Evolutionary conservation across 2,888 invertebrate genomes (phyloP), one percentile per base, ranked within the genome.

Genomic region (Napeogenes sylphis): DNA sequence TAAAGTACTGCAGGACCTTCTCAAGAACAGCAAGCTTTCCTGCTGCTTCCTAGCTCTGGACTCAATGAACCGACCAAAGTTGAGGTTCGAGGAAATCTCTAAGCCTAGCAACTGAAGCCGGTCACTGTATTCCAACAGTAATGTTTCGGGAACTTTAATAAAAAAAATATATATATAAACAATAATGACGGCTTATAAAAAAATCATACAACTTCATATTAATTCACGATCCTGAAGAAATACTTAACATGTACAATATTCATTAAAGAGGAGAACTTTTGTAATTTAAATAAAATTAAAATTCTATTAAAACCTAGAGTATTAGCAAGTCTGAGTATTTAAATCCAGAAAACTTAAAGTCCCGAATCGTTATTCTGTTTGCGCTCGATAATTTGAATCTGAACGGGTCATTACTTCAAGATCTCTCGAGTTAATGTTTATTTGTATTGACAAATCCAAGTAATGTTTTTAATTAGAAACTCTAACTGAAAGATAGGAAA

Each of bases 291-390:
- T 51, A 10, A 51, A 51, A 51, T 51, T 51, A 30, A 51, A 51
- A 10, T 51, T 10, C 21, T 30, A 12, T 51, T 30, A 8, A n/a
- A 51, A 12, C 8, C 4, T 30, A 10, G 51, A 51, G 51, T 51
- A 51, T 51, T 30, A 51, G 30, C 51, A 51, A 51, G 51, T 51
- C 21, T 51, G 30, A 51, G 21, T 21, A 21, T 51, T 51, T 30
- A 51, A 51, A 30, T 30, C 51, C 21, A 51, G 30, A 12, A 6
- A 51, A 10, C 51, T 51, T 30, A 8, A 30, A 21, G 35, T 35
- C 35, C 46, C 45, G 53, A 67, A 67, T 61, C 65, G 61, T 55
- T 63, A 61, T 55, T 58, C 56, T 56, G 58, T 65, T 67, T 65
- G 61, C 62, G 58, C 45, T 51, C 51, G 21, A 51, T 51, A 51